Percentiles rank a stretch among this genome's conserved stretches.
These are phyloP conservation scores for Dasypogon diadema DNA, from an alignment of 2,888 invertebrate species.

Conservation along the genomic window DNA sequence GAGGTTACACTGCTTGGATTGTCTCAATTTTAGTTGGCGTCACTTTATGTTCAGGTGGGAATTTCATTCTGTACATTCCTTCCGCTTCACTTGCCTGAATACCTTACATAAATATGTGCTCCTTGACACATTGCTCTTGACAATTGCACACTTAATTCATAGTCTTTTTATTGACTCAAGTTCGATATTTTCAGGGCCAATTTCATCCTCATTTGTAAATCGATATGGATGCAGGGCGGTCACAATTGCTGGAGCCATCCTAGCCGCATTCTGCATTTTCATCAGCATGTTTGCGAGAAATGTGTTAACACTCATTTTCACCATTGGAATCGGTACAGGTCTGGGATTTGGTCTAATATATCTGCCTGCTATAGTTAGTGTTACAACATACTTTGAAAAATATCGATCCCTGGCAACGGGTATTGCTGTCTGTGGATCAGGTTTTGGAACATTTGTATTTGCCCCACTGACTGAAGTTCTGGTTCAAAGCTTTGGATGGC, in stretches of 20 bases:
- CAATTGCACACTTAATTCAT: neutral
- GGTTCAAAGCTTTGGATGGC: constrained; percentile 83
- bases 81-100: neutral
- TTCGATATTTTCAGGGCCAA: constrained; percentile 79
- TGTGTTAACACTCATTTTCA: constrained; percentile 86
- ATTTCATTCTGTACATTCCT: neutral
- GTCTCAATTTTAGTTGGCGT: constrained; percentile 94
- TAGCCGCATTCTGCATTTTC: constrained; percentile 82
- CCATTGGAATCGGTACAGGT: constrained; percentile 95
- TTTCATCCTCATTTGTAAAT: constrained; percentile 95
- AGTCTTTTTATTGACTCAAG: neutral
- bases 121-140: neutral
- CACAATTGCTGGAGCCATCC: constrained; percentile 88
- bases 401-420: constrained; percentile 93
- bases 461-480: constrained; percentile 82
- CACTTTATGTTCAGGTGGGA: constrained; percentile 90
- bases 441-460: constrained; percentile 93
- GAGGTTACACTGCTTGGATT: constrained; percentile 92
- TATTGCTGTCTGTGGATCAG: constrained; percentile 79
- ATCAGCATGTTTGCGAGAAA: constrained; percentile 86
- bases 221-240: constrained; percentile 93
- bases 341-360: constrained; percentile 97
- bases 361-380: constrained; percentile 97
- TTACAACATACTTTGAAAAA: constrained; percentile 97
- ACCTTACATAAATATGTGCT: too few relatives aligned